A percentile compares a stretch with the other conserved stretches of the same genome.
These are phyloP conservation scores for Parotocinclus haroldoi DNA, from an alignment of 2,797 vertebrate species.

Conservation along the genomic window DNA sequence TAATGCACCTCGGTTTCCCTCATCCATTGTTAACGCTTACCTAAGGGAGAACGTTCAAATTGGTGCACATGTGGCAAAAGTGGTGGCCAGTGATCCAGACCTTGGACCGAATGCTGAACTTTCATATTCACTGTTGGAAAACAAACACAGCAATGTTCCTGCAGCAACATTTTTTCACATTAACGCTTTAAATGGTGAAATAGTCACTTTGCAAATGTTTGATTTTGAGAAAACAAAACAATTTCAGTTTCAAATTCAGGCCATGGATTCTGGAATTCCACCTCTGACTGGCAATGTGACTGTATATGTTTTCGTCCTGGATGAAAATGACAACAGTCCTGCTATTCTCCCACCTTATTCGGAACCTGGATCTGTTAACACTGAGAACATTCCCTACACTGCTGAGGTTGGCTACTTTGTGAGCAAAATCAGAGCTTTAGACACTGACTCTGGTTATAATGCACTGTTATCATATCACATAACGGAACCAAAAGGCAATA, in stretches of 20 bases:
- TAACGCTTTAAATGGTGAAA: slow-evolving; percentile 49
- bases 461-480: slow-evolving; percentile 62
- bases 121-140: slow-evolving; percentile 51
- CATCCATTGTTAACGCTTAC: slow-evolving; percentile 19
- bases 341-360: slow-evolving; percentile 59
- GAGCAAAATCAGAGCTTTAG: slow-evolving; percentile 55
- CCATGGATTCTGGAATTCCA: slow-evolving; percentile 43
- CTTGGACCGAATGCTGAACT: slow-evolving; percentile 50
- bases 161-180: slow-evolving; percentile 47
- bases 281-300: slow-evolving; percentile 37
- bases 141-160: slow-evolving; percentile 19
- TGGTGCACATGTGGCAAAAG: slow-evolving; percentile 27
- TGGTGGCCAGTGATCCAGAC: slow-evolving; percentile 41
- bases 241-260: slow-evolving; percentile 46
- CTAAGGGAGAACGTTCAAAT: slow-evolving; percentile 43
- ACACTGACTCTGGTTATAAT: slow-evolving; percentile 51
- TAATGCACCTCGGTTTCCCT: slow-evolving; percentile 58
- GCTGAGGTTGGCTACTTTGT: slow-evolving; percentile 51
- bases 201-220: slow-evolving; percentile 50
- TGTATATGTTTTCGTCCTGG: slow-evolving; percentile 47
- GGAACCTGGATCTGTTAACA: slow-evolving; percentile 46
- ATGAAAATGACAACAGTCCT: slow-evolving; percentile 62
- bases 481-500: slow-evolving; percentile 55
- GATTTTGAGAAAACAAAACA: slow-evolving; percentile 49
- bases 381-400: slow-evolving; percentile 50